Conservation (phyloP, 2,797 vertebrate genomes). For the Gobio occitaniae region DNA sequence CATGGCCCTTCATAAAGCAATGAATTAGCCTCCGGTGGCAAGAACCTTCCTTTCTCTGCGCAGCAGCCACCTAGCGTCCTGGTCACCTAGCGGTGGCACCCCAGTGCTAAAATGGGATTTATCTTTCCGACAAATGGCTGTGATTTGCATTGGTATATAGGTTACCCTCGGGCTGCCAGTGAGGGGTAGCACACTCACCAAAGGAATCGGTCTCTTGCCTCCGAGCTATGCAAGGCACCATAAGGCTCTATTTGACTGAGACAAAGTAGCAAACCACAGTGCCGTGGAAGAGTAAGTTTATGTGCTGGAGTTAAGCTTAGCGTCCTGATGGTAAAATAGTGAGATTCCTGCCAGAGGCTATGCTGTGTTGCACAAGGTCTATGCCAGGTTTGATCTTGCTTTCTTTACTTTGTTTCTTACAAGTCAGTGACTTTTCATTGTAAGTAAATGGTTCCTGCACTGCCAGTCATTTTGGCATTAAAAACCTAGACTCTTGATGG, state of each 20-base stretch:
- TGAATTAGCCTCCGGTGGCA: constrained; percentile 70
- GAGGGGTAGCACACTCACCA: constrained; percentile 60
- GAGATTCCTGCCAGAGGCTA: constrained; percentile 38
- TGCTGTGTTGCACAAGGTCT: constrained; percentile 34
- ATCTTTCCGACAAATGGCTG: constrained; percentile 67
- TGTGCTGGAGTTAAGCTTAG: constrained; percentile 46
- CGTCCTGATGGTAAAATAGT: constrained; percentile 24
- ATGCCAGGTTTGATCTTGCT: constrained; percentile 32
- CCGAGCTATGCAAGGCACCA: constrained; percentile 60
- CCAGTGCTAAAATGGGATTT: constrained; percentile 48
- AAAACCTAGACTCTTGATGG: constrained; percentile 7
- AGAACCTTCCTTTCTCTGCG: constrained; percentile 65
- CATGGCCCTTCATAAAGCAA: constrained; percentile 60
- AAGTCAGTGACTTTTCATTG: constrained; percentile 17
- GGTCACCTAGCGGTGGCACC: constrained; percentile 72
- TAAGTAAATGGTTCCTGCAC: not conserved
- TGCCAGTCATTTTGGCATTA: constrained; percentile 24
- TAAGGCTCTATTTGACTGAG: constrained; percentile 61
- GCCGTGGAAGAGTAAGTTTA: constrained; percentile 51
- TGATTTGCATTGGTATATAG: constrained; percentile 79
- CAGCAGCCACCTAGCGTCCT: constrained; percentile 56
- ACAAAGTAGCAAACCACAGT: constrained; percentile 58
- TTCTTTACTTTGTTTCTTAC: constrained; percentile 4
- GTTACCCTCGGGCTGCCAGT: constrained; percentile 72
- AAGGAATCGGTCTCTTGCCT: constrained; percentile 61